Percentiles rank a stretch among this genome's conserved stretches.
phyloP scores from a whole-genome alignment of 2,888 invertebrate genomes.

The Tanypteryx hageni region DNA sequence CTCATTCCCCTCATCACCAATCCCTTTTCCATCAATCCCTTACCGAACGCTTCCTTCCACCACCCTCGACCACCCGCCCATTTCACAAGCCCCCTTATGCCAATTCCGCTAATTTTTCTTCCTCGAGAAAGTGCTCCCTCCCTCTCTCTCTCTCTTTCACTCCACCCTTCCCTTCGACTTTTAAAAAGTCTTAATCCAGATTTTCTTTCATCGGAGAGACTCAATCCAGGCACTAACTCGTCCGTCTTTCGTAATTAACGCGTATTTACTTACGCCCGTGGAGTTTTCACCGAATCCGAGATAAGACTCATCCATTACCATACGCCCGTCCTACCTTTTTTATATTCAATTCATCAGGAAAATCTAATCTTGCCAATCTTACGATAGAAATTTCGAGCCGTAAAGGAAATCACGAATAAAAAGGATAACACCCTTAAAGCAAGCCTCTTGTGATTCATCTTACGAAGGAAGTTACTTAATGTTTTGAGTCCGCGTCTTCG shows the following conservation, averaged over 20 bases:
- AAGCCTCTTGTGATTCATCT: neutral
- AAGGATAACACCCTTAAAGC: constrained; percentile 19
- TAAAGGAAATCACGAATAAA: constrained; percentile 10
- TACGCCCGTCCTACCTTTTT: neutral
- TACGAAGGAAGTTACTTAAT: neutral
- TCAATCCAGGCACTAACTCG: constrained; percentile 45
- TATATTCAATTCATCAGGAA: constrained; percentile 3
- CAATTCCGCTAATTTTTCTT: constrained; percentile 61
- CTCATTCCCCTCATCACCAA: neutral
- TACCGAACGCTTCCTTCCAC: neutral
- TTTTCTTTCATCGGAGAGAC: constrained; percentile 53
- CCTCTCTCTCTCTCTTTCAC: neutral
- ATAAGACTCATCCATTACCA: constrained; percentile 42
- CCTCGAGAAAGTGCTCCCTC: constrained; percentile 4
- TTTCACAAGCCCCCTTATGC: constrained; percentile 10
- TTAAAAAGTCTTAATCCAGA: constrained; percentile 40
- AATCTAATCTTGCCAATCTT: constrained; percentile 35
- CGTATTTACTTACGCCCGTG: constrained; percentile 40
- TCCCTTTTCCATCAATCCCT: constrained; percentile 42
- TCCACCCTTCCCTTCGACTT: neutral
- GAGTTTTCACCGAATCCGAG: neutral
- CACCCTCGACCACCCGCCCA: neutral
- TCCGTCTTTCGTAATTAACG: constrained; percentile 24
- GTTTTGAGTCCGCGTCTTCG: neutral
- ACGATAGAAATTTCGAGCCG: neutral